Evolutionary conservation across 2,888 invertebrate genomes (phyloP).

Genomic region (Tinea pellionella): DNA sequence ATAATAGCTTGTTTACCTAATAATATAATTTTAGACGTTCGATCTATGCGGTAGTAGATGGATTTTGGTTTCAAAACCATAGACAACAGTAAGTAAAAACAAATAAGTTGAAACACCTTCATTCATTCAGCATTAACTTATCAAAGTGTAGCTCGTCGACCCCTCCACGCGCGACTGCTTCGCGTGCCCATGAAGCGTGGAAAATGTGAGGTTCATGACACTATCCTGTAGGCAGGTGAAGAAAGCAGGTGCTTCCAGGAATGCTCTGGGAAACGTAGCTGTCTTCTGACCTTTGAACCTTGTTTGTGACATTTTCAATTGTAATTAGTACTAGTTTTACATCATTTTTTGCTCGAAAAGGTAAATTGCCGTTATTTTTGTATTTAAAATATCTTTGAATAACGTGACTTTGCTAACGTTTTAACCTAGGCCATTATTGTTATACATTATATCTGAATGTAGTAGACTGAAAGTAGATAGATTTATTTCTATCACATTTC

Average conservation of each 20-base stretch:
- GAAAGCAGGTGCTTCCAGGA: conserved; percentile 6
- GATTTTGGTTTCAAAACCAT: too few species aligned
- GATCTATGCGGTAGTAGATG: too few species aligned
- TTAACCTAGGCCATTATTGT: too few species aligned
- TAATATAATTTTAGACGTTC: too few species aligned
- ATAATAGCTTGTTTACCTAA: too few species aligned
- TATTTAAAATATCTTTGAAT: neutral
- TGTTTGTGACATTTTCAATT: conserved; percentile 8
- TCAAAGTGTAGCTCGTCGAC: conserved; percentile 28
- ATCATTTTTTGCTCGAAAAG: neutral
- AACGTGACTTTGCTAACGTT: neutral
- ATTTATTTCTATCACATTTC: too few species aligned
- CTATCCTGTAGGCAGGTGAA: conserved; percentile 28
- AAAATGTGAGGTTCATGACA: conserved; percentile 51
- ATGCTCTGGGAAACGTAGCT: neutral
- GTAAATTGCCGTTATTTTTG: neutral
- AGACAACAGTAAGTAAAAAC: too few species aligned
- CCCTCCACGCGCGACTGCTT: conserved; percentile 39
- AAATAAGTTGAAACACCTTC: too few species aligned
- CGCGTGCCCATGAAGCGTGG: conserved; percentile 48
- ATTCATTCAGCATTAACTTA: too few species aligned
- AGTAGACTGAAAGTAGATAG: too few species aligned
- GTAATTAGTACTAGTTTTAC: neutral
- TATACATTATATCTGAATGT: too few species aligned
- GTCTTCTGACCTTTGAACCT: conserved; percentile 4